Percentiles rank a stretch among this genome's conserved stretches.
Evolutionary conservation across 2,888 invertebrate genomes (phyloP).

Genomic region (Phrixothrix hirtus): DNA sequence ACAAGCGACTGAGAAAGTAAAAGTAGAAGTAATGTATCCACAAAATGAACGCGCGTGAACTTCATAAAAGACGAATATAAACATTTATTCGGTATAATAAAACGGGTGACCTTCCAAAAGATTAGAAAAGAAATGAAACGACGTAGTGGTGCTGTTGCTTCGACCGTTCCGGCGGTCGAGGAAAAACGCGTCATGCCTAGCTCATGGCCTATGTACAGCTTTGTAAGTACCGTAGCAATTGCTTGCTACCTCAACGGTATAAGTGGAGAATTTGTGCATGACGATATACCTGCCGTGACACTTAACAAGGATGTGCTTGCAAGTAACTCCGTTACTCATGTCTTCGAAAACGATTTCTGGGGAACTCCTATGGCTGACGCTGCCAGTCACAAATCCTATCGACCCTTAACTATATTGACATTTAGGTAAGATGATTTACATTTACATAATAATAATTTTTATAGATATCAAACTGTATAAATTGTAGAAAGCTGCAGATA

Average conservation of each 20-base stretch:
- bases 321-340: constrained; percentile 62
- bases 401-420: constrained; percentile 79
- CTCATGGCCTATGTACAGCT: constrained; percentile 65
- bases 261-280: constrained; percentile 83
- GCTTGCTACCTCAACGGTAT: constrained; percentile 75
- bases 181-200: constrained; percentile 49
- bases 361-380: constrained; percentile 84
- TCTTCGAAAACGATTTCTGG: constrained; percentile 85
- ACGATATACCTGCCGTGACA: constrained; percentile 83
- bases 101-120: constrained; percentile 33
- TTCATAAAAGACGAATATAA: constrained; percentile 25
- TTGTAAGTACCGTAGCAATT: constrained; percentile 69
- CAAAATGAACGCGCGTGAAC: constrained; percentile 31
- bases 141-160: constrained; percentile 52
- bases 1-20: constrained; percentile 27
- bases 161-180: constrained; percentile 54
- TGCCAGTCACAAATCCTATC: constrained; percentile 84
- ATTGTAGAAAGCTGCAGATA: too few relatives aligned
- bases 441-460: too few relatives aligned
- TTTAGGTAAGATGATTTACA: constrained; percentile 88
- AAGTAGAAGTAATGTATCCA: constrained; percentile 33
- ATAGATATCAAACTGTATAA: too few relatives aligned
- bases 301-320: constrained; percentile 81
- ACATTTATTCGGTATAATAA: constrained; percentile 28
- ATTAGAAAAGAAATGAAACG: constrained; percentile 56